Percentiles rank a stretch among this genome's conserved stretches.
These are phyloP conservation scores for Acropora tenuis DNA, from an alignment of 64 coral and sea anemone genomes.

Conservation along the genomic window DNA sequence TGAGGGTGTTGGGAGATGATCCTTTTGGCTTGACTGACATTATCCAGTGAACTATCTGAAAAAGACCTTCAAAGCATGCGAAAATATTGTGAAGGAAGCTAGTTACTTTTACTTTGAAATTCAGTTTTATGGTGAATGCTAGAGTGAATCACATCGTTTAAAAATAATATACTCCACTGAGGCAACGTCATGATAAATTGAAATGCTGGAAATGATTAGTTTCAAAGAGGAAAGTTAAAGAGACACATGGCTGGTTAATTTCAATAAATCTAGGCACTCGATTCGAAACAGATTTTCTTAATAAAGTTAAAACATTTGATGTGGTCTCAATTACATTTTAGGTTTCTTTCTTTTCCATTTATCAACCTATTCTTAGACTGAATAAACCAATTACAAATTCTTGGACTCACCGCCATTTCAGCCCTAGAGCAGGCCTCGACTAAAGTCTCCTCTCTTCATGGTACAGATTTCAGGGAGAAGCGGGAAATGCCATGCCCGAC, in stretches of 20 bases:
- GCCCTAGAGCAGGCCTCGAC: background rate
- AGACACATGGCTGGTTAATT: no score
- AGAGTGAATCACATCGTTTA: constrained; percentile 39
- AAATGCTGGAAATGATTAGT: no score
- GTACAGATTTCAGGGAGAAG: constrained; percentile 51
- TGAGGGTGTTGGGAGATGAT: no score
- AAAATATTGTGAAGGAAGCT: constrained; percentile 14
- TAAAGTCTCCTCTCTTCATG: background rate
- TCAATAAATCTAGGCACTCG: no score
- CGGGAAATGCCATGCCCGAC: constrained; percentile 49
- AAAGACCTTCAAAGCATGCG: constrained; percentile 55
- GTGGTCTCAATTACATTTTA: no score
- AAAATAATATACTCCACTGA: no score
- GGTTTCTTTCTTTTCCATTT: background rate
- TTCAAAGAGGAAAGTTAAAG: no score
- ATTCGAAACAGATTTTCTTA: no score
- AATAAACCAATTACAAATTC: constrained; percentile 20
- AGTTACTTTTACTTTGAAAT: constrained; percentile 66
- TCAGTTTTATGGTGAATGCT: constrained; percentile 84
- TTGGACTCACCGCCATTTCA: constrained; percentile 13
- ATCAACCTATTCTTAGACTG: background rate
- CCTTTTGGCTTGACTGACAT: no score
- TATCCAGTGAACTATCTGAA: constrained; percentile 14
- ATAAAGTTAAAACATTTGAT: no score
- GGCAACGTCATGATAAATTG: no score